Conservation (phyloP, 2,888 invertebrate genomes). For the Zaprionus lineosus region DNA sequence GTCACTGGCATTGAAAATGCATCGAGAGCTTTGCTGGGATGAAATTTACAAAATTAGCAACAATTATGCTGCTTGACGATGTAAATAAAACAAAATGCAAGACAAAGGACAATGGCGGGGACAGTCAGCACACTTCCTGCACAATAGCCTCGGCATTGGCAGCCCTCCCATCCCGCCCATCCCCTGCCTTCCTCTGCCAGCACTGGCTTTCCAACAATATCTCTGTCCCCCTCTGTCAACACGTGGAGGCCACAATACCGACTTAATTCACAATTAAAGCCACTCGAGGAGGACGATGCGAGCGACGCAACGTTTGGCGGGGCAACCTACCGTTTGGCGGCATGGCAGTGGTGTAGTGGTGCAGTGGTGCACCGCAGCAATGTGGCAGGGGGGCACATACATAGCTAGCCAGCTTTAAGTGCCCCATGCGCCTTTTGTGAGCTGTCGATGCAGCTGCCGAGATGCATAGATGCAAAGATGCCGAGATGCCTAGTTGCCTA, state of each 20-base stretch:
- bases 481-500: too few relatives aligned
- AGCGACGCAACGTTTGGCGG: slow-evolving; percentile 15
- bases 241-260: slow-evolving; percentile 77
- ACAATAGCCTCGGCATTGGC: slow-evolving; percentile 73
- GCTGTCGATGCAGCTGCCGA: slow-evolving; percentile 39
- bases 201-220: slow-evolving; percentile 3
- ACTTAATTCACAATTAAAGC: slow-evolving; percentile 82
- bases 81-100: slow-evolving; percentile 59
- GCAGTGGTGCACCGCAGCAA: too few relatives aligned
- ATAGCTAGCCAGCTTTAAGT: slow-evolving; percentile 67
- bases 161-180: slow-evolving; percentile 35
- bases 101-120: slow-evolving; percentile 41
- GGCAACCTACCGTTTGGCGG: too few relatives aligned
- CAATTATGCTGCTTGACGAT: slow-evolving; percentile 71
- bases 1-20: slow-evolving; percentile 75
- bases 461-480: too few relatives aligned
- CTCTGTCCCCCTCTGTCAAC: slow-evolving; percentile 35
- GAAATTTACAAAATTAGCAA: slow-evolving; percentile 62
- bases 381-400: too few relatives aligned
- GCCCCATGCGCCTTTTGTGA: slow-evolving; percentile 66
- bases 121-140: slow-evolving; percentile 57
- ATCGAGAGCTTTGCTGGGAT: slow-evolving; percentile 61
- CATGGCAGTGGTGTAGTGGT: not conserved
- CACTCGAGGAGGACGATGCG: slow-evolving; percentile 69
- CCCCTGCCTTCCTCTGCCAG: slow-evolving; percentile 11